phyloP scores from a whole-genome alignment of 2,797 vertebrate species.

The Knipowitschia caucasica region DNA sequence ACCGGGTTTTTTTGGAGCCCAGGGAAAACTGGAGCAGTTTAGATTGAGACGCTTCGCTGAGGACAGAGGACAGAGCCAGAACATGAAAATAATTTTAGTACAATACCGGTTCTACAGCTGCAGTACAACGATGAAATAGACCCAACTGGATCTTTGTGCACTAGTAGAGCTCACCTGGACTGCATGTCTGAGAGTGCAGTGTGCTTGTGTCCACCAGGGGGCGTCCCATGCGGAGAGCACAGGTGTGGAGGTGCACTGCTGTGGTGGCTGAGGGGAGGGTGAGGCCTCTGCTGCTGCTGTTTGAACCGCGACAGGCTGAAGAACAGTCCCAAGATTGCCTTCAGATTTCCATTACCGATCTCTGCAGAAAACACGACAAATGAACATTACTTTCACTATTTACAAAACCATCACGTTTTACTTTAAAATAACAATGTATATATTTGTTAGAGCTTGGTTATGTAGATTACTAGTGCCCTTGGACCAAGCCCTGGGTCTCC shows the following conservation, averaged over 20 bases:
- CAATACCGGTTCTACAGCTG: too few species aligned
- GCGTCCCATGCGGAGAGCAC: slow-evolving; percentile 74
- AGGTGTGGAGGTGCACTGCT: slow-evolving; percentile 77
- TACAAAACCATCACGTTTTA: too few species aligned
- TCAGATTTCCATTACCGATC: slow-evolving; percentile 97
- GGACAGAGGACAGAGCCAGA: slow-evolving; percentile 47
- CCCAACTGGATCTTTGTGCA: too few species aligned
- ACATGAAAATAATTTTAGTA: too few species aligned
- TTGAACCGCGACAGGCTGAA: slow-evolving; percentile 97
- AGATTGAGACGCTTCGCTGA: slow-evolving; percentile 92
- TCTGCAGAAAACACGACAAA: too few species aligned
- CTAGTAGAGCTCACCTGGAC: slow-evolving; percentile 86
- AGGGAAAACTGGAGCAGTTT: slow-evolving; percentile 97
- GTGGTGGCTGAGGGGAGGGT: slow-evolving; percentile 72
- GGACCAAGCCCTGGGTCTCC: too few species aligned
- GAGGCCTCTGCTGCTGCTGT: slow-evolving; percentile 86
- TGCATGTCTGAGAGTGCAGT: slow-evolving; percentile 94
- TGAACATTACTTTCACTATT: too few species aligned
- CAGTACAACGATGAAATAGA: too few species aligned
- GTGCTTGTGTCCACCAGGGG: slow-evolving; percentile 67
- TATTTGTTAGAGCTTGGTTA: too few species aligned
- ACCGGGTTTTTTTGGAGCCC: slow-evolving; percentile 98
- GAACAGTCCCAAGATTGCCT: slow-evolving; percentile 97
- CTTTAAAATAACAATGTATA: too few species aligned
- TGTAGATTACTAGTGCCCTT: too few species aligned